Evolutionary conservation across 2,888 invertebrate species (phyloP).

Genomic region (Synanthedon myopaeformis): DNA sequence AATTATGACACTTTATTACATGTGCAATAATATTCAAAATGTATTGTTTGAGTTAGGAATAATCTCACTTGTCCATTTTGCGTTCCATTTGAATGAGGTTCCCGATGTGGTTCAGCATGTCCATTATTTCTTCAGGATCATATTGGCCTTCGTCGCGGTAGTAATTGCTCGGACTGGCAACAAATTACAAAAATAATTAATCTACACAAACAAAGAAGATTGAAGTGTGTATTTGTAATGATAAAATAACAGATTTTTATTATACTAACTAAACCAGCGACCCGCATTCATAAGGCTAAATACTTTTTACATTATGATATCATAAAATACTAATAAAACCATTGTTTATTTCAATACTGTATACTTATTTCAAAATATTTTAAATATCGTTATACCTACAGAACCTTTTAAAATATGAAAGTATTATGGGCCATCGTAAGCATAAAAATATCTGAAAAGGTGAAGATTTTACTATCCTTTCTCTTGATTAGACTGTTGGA

Average conservation of each 20-base stretch:
- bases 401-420: background rate
- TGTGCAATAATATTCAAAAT: too few relatives aligned
- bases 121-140: slow-evolving; percentile 83
- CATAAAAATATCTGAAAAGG: too few relatives aligned
- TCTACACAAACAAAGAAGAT: background rate
- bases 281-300: too few relatives aligned
- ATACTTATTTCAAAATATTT: too few relatives aligned
- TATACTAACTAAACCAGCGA: too few relatives aligned
- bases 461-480: background rate
- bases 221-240: too few relatives aligned
- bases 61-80: slow-evolving; percentile 82
- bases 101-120: slow-evolving; percentile 80
- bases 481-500: background rate
- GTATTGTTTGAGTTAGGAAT: background rate
- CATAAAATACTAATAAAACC: too few relatives aligned
- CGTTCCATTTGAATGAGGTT: slow-evolving; percentile 81
- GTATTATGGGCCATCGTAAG: background rate
- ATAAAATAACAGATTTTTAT: too few relatives aligned
- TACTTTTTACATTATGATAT: too few relatives aligned
- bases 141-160: slow-evolving; percentile 74
- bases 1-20: too few relatives aligned
- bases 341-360: too few relatives aligned
- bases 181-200: background rate
- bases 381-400: too few relatives aligned
- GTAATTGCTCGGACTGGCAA: slow-evolving; percentile 54